Evolutionary conservation across 2,797 vertebrate species (phyloP), one percentile per base, ranked within the genome.

Genomic region (Pantherophis alleghaniensis): DNA sequence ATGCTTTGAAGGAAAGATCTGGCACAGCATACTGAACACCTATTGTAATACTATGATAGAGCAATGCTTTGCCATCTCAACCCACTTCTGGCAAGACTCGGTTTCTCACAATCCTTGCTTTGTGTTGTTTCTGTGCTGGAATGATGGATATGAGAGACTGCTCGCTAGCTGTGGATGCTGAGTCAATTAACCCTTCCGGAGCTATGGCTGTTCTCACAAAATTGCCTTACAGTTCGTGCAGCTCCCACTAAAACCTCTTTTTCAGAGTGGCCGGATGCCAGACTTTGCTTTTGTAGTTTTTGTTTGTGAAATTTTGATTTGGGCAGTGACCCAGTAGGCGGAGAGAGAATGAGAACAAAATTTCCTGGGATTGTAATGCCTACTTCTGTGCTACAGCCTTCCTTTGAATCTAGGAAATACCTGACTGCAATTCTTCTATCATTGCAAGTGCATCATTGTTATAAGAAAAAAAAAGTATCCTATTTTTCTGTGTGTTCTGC

Each of bases 61-160:
- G 7, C 10, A 90, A 91, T 22, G 93, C 93, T 95, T 92, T 94
- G 94, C 96, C 63, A 91, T 74, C 4, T 4, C 11, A 0, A 83
- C 79, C 1, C 1, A 24, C 92, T 92, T 32, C 94, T 94, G 95
- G 93, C 95, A 96, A 95, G 95, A 94, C 93, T 94, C 74, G 51
- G 6, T 95, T 95, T 96, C 94, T 94, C 91, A 97, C 96, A 94
- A 94, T 95, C 94, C 93, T 66, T 69, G 92, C 94, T 96, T 97
- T 97, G 95, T 95, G 92, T 88, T 96, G 95, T 93, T 88, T 93
- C 91, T 95, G 90, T 42, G 90, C 92, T 26, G 94, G 92, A 93
- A 95, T 90, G 94, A 92, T 0, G 7, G 9, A 95, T 94, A 92
- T 92, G 95, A 88, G 94, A 94, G 94, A 87, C 95, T 90, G 95